Conservation (phyloP, 2,888 invertebrate species). For the Proisotoma minuta region DNA sequence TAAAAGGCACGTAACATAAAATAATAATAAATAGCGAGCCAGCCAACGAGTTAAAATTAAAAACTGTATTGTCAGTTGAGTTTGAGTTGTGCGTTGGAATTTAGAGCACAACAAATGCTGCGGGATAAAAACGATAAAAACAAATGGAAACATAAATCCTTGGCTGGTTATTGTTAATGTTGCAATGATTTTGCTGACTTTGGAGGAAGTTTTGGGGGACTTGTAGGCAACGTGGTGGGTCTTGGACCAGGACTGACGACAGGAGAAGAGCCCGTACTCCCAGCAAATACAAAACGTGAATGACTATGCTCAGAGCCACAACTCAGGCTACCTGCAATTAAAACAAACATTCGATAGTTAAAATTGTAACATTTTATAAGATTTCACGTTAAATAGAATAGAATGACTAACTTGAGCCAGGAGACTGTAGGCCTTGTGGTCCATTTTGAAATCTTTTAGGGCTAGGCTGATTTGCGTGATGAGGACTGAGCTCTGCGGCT, state of each 20-base stretch:
- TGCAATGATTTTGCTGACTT: too few relatives aligned
- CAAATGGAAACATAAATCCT: too few relatives aligned
- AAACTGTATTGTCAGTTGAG: too few relatives aligned
- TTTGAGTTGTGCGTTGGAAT: too few relatives aligned
- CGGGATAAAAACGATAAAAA: too few relatives aligned
- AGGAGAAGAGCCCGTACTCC: constrained; percentile 18
- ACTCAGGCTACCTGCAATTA: constrained; percentile 13
- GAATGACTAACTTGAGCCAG: constrained; percentile 18
- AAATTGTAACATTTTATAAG: too few relatives aligned
- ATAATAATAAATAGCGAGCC: too few relatives aligned
- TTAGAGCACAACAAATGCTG: too few relatives aligned
- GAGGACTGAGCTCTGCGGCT: constrained; percentile 34
- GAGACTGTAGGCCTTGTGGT: constrained; percentile 35
- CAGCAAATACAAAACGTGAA: constrained; percentile 29
- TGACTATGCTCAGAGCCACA: constrained; percentile 25
- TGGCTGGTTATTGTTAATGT: too few relatives aligned
- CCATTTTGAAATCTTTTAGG: constrained; percentile 42
- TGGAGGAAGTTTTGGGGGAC: constrained; percentile 39
- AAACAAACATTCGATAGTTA: not conserved
- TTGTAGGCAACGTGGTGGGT: constrained; percentile 23
- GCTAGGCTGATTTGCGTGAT: constrained; percentile 22
- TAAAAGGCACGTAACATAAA: too few relatives aligned
- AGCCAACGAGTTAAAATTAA: too few relatives aligned
- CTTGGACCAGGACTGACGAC: constrained; percentile 27
- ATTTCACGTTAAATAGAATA: too few relatives aligned